Base-by-base conservation (phyloP, 1,140 invertebrate species). In the Saccostrea glomerata region DNA sequence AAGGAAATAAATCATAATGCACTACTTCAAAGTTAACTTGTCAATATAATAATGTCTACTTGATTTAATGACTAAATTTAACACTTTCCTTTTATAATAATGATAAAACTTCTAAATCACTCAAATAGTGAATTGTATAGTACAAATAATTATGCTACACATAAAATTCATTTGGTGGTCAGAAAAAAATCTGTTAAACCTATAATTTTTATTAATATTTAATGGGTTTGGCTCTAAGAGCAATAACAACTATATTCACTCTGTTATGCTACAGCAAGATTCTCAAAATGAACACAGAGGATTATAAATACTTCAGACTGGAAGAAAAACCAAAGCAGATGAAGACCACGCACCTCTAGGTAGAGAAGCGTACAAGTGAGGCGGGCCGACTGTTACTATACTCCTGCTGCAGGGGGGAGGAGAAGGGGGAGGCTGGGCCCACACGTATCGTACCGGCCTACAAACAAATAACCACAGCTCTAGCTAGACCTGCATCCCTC, bases 381-480 rank as follows among this genome's bases (percentile, higher is more conserved):
- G 87, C 25, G 73, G 90, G 84, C 23, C 83, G 47, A 25, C 89
- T 87, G 87, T 82, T 89, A 70, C 86, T 87, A 88, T 90, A 92
- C 87, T 94, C 92, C 90, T 93, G 92, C 89, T 94, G 92, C 30
- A 92, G 90, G 63, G 94, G 92, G 88, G 92, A 92, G 77, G 92
- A 87, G 89, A 93, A 93, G 60, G 93, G 93, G 83, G 92, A 87
- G 63, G 93, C 91, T 54, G 92, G 91, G 20, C 93, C 92, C 88
- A 91, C 90, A 54, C 92, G 91, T 55, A 93, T 93, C 20, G 90
- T 91, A 70, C 93, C 93, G 66, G 91, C 92, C 93, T 93, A 92
- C 77, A 92, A 91, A 90, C 82, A 86, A 84, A 87, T 70, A 90
- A 87, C 82, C 55, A 56, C 82, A 30, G 40, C 47, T 54, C 55